Base-by-base conservation (phyloP, 2,797 vertebrate genomes). In the Rousettus madagascariensis region DNA sequence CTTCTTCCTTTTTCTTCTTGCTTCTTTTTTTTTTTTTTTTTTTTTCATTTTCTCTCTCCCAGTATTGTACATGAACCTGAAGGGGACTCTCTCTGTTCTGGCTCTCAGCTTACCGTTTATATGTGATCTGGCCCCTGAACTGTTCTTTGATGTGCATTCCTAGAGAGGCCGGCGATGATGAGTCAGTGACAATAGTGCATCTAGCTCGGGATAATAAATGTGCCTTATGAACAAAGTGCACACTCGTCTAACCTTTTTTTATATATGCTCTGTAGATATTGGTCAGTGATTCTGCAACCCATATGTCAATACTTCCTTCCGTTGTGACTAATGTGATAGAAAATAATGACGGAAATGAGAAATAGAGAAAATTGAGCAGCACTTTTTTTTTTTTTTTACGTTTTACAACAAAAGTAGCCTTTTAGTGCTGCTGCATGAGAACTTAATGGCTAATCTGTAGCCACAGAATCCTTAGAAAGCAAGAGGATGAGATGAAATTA, bases 281-380 rank as follows among this genome's bases (percentile, higher is more conserved):
- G 30, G 26, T 51, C 71, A 82, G 77, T 66, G 66, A 90, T 86
- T 91, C 85, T 77, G 12, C 19, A 79, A 53, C 46, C 75, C 22
- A 33, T 53, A 41, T 83, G 57, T 86, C 46, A 93, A 65, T 95
- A 30, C 74, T 95, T 94, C 68, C 49, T 71, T 63, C 41, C 49
- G 9, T 90, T 84, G 24, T 94, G 55, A 87, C 86, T 88, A 83
- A 79, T 53, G 5, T 80, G 65, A 91, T 17, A 63, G n/a, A 90
- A 95, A 90, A 90, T 46, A 77, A 94, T 78, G 33, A 88, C 26
- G 28, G n/a, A 86, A 96, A 95, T n/a, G n/a, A 95, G 26, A 61
- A 38, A 41, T 9, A 69, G 43, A 69, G 43, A 95, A 95, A 91
- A 69, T 79, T 51, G 75, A 93, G 36, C 86, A 19, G 38, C 46